Conservation (phyloP, 1,140 invertebrate genomes). For the Thaumetopoea pityocampa region DNA sequence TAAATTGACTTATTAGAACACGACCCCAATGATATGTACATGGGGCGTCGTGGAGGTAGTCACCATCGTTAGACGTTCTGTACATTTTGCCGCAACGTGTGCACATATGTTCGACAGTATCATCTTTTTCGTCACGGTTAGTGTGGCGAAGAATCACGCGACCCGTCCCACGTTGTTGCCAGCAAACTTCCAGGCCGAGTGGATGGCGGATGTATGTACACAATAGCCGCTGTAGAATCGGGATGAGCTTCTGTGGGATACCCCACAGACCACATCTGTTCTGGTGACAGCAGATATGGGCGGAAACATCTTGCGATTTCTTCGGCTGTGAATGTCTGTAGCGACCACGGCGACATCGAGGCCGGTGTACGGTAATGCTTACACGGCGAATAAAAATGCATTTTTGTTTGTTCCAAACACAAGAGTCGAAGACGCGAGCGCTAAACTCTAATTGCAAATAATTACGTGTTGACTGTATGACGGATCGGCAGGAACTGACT, state of each 20-base stretch:
- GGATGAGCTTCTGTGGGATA: constrained; percentile 82
- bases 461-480: too few species aligned
- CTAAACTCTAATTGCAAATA: constrained; percentile 49
- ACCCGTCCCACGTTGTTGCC: constrained; percentile 74
- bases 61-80: constrained; percentile 78
- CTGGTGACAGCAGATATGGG: constrained; percentile 79
- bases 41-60: constrained; percentile 81
- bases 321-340: constrained; percentile 52
- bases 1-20: constrained; percentile 55
- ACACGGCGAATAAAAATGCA: constrained; percentile 63
- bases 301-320: constrained; percentile 57
- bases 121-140: constrained; percentile 74
- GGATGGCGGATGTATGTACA: constrained; percentile 78
- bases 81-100: constrained; percentile 85
- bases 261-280: constrained; percentile 82
- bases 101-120: constrained; percentile 79
- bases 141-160: constrained; percentile 70
- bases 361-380: constrained; percentile 57
- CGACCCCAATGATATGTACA: constrained; percentile 92
- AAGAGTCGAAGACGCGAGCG: constrained; percentile 59
- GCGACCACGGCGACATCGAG: constrained; percentile 55
- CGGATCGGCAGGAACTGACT: too few species aligned
- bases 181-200: constrained; percentile 40
- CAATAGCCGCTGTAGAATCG: constrained; percentile 78
- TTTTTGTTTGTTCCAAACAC: constrained; percentile 66